Evolutionary conservation across 2,113 vertebrate species (phyloP).

Genomic region (Serilophus lunatus): DNA sequence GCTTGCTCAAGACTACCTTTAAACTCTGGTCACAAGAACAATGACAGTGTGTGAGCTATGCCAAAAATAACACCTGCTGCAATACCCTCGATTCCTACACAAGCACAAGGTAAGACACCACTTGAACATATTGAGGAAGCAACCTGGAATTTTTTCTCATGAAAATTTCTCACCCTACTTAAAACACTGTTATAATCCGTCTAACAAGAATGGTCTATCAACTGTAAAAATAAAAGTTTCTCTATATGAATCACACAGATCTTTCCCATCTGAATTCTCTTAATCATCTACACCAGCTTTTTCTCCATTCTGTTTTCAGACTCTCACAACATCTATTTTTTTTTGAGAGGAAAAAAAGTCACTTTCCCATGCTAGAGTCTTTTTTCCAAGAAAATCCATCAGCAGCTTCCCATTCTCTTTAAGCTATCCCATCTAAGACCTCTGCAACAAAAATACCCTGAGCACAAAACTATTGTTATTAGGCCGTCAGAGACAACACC

Average conservation of each 20-base stretch:
- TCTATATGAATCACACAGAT: not conserved
- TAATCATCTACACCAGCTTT: not conserved
- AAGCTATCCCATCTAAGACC: not conserved
- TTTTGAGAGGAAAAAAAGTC: not conserved
- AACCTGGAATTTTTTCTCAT: not conserved
- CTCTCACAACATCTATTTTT: accelerated
- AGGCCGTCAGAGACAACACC: not conserved
- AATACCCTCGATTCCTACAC: accelerated
- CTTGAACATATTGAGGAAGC: not conserved
- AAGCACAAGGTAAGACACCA: not conserved
- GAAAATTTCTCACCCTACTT: not conserved
- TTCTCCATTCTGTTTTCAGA: not conserved
- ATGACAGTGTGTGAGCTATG: not conserved
- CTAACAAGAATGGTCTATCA: not conserved
- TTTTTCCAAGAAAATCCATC: not conserved
- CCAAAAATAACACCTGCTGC: not conserved
- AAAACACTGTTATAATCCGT: not conserved
- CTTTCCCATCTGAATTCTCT: not conserved
- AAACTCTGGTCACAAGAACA: not conserved
- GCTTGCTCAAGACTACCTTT: not conserved
- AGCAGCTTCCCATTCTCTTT: not conserved
- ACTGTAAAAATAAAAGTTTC: not conserved
- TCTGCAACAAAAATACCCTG: not conserved
- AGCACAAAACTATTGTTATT: not conserved
- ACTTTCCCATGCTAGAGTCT: not conserved